A percentile compares a stretch with the other conserved stretches of the same genome.
These are phyloP conservation scores for Ethmia dodecea DNA, from an alignment of 2,888 invertebrate species.

Conservation along the genomic window DNA sequence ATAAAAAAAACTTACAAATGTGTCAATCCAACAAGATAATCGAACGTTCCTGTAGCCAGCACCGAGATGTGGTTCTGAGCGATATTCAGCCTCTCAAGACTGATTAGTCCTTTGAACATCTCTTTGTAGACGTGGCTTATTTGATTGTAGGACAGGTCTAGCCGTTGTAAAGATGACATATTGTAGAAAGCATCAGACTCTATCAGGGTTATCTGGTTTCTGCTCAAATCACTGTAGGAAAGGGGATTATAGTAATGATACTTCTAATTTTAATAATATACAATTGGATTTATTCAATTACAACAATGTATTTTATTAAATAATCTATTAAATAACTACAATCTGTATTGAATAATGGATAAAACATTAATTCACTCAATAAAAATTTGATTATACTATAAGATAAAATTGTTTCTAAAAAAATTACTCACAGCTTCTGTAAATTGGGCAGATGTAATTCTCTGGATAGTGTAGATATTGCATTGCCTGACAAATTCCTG, in stretches of 20 bases:
- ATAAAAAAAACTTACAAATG: constrained; percentile 80
- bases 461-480: constrained; percentile 75
- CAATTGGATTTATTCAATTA: too few species aligned
- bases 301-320: too few species aligned
- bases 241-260: too few species aligned
- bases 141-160: constrained; percentile 84
- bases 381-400: too few species aligned
- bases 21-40: constrained; percentile 81
- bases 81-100: constrained; percentile 83
- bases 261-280: too few species aligned
- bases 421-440: constrained; percentile 84
- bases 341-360: too few species aligned
- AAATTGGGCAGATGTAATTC: constrained; percentile 81
- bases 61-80: constrained; percentile 84
- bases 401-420: too few species aligned
- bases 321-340: too few species aligned
- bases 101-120: constrained; percentile 82
- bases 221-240: constrained; percentile 83
- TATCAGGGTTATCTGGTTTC: constrained; percentile 85
- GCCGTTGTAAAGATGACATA: constrained; percentile 81
- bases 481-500: constrained; percentile 83
- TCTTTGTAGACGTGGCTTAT: constrained; percentile 82
- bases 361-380: too few species aligned
- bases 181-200: constrained; percentile 86
- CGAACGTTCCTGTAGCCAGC: constrained; percentile 84